Percentiles rank a stretch among this genome's conserved stretches.
These are phyloP conservation scores for Mesorhabditis belari DNA, from an alignment of 2,888 invertebrate species.

Conservation along the genomic window DNA sequence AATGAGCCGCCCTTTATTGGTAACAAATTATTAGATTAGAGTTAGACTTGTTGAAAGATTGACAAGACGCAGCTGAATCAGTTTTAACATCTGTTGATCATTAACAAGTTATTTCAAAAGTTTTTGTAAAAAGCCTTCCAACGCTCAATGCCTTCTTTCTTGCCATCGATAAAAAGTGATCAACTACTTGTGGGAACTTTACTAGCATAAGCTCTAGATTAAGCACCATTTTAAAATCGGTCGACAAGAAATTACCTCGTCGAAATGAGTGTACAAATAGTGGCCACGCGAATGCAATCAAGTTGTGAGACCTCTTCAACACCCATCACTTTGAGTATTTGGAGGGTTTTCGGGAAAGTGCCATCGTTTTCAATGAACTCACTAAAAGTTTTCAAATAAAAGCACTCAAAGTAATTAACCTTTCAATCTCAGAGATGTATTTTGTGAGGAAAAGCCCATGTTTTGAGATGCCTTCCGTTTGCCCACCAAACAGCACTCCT, in stretches of 20 bases:
- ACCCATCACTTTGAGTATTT: slow-evolving; percentile 79
- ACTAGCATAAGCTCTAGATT: no score
- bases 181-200: no score
- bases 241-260: slow-evolving; percentile 49
- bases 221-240: no score
- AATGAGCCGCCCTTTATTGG: slow-evolving; percentile 86
- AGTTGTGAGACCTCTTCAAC: slow-evolving; percentile 69
- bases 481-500: slow-evolving; percentile 41
- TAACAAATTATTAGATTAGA: no score
- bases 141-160: no score
- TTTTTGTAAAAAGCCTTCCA: no score
- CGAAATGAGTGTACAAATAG: slow-evolving; percentile 77
- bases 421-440: slow-evolving; percentile 94
- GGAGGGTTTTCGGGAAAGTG: slow-evolving; percentile 42
- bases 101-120: no score
- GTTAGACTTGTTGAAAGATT: no score
- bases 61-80: no score
- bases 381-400: not conserved
- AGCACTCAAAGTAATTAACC: slow-evolving; percentile 7
- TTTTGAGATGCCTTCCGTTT: slow-evolving; percentile 37
- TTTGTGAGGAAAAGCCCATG: slow-evolving; percentile 75
- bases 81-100: no score
- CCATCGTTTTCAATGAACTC: slow-evolving; percentile 14
- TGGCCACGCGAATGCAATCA: slow-evolving; percentile 84
- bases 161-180: no score